Evolutionary conservation across 35 echinoderm and acorn worm genomes (phyloP), one percentile per base, ranked within the genome.

Genomic region (Patiria miniata): DNA sequence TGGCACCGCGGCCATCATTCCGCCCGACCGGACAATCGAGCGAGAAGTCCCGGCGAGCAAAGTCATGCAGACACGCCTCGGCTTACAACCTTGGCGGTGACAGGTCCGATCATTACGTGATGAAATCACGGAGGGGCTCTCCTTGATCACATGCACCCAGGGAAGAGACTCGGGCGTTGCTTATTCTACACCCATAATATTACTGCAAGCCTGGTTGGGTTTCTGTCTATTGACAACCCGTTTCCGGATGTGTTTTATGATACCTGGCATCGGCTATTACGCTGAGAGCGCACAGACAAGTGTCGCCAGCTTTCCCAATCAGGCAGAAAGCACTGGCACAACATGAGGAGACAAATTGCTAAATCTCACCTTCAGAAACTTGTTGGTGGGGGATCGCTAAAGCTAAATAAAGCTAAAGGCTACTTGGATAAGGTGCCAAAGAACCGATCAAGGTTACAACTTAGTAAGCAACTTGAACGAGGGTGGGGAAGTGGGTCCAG

Each of bases 1-100:
- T 73, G 65, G 65, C 65, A 26, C 65, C 65, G 4, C 34, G 2
- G 65, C 65, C 65, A 73, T 73, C 65, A 73, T 73, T 73, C 65
- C 65, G 65, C 65, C 65, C 65, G 26, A 34, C 26, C 65, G n/a
- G 29, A 10, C 65, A 30, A 73, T 73, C 65, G 65, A 73, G 19
- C 65, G 10, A 18, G 21, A 6, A 4, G 65, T 73, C 65, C 65
- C 10, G 26, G 14, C 65, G 34, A 30, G 65, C 34, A 12, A 73
- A 73, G 65, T 32, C 65, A 73, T 23, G 21, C 52, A 61, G 42
- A 47, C 58, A 61, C 9, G 28, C 1, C 23, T 34, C 65, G 65
- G 65, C 65, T 22, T 73, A 61, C 28, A 73, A 73, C 65, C 26
- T 22, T 30, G 65, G 65, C 65, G 42, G 42, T 47, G 42, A 23